Conservation (phyloP, 2,113 vertebrate genomes). For the Esox niger region DNA sequence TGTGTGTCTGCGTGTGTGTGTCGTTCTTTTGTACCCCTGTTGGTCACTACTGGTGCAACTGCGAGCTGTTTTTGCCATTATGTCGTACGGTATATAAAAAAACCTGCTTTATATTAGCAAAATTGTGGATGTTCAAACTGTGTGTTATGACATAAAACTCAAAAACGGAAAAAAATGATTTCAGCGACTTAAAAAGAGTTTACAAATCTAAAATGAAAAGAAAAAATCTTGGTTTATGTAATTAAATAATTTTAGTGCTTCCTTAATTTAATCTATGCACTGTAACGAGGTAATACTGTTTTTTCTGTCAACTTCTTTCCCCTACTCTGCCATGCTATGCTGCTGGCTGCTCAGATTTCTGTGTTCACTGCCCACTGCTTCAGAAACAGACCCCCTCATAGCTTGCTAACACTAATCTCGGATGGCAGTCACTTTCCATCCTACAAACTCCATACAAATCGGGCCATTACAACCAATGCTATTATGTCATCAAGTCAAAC, state of each 20-base stretch:
- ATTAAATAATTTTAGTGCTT: slow-evolving; percentile 87
- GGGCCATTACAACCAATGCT: background rate
- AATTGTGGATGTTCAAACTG: slow-evolving; percentile 67
- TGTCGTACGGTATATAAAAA: slow-evolving; percentile 56
- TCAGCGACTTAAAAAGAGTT: slow-evolving; percentile 74
- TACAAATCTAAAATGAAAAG: slow-evolving; percentile 74
- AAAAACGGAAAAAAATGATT: slow-evolving; percentile 61
- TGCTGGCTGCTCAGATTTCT: slow-evolving; percentile 55
- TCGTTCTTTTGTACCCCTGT: slow-evolving; percentile 37
- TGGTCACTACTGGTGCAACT: slow-evolving; percentile 64
- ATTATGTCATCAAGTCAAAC: background rate
- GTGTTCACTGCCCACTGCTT: too few species aligned
- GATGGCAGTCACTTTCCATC: background rate
- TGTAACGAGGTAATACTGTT: slow-evolving; percentile 83
- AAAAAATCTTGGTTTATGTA: slow-evolving; percentile 65
- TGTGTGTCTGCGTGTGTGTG: slow-evolving; percentile 68
- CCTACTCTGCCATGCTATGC: slow-evolving; percentile 48
- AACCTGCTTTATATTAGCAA: slow-evolving; percentile 68
- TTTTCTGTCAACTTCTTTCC: slow-evolving; percentile 51
- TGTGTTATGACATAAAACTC: slow-evolving; percentile 59
- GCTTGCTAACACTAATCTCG: background rate
- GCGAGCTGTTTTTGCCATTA: slow-evolving; percentile 76
- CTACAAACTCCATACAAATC: background rate
- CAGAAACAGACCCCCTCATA: background rate
- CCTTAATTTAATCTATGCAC: slow-evolving; percentile 99